These are phyloP conservation scores for Ptychoptera albimana DNA, from an alignment of 2,888 invertebrate genomes.

Conservation along the genomic window DNA sequence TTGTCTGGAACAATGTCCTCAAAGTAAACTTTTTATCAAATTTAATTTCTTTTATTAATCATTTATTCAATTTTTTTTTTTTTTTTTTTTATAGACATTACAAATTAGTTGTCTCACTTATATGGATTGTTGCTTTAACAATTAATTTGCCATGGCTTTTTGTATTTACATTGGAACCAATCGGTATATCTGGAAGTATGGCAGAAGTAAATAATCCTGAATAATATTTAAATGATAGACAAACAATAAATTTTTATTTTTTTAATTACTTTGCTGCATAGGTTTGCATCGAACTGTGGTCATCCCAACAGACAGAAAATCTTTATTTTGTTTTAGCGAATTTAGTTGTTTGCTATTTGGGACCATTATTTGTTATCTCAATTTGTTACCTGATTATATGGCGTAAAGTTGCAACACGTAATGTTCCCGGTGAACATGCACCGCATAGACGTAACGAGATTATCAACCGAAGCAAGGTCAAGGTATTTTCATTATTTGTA, in stretches of 20 bases:
- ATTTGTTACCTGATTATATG: constrained; percentile 37
- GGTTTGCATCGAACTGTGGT: constrained; percentile 32
- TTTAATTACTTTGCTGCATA: too few relatives aligned
- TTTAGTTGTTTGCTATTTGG: constrained; percentile 35
- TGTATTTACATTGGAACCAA: constrained; percentile 29
- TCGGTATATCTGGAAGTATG: constrained; percentile 21
- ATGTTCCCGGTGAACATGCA: constrained; percentile 30
- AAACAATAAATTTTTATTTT: background rate
- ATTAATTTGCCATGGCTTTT: constrained; percentile 35
- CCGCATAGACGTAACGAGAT: constrained; percentile 12
- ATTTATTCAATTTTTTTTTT: background rate
- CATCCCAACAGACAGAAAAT: constrained; percentile 27
- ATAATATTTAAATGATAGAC: background rate
- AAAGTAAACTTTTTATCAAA: constrained; percentile 12
- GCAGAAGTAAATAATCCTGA: constrained; percentile 19
- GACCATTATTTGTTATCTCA: constrained; percentile 34
- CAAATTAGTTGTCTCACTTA: constrained; percentile 26
- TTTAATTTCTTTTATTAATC: background rate
- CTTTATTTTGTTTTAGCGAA: constrained; percentile 37
- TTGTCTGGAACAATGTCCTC: constrained; percentile 31
- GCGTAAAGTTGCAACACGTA: constrained; percentile 29
- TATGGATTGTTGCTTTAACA: constrained; percentile 31
- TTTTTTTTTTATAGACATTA: constrained; percentile 14
- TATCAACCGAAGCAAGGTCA: constrained; percentile 16
- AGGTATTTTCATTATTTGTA: constrained; percentile 10